These are phyloP conservation scores for Lophotis ruficrista DNA, from an alignment of 2,113 vertebrate genomes.

Conservation along the genomic window DNA sequence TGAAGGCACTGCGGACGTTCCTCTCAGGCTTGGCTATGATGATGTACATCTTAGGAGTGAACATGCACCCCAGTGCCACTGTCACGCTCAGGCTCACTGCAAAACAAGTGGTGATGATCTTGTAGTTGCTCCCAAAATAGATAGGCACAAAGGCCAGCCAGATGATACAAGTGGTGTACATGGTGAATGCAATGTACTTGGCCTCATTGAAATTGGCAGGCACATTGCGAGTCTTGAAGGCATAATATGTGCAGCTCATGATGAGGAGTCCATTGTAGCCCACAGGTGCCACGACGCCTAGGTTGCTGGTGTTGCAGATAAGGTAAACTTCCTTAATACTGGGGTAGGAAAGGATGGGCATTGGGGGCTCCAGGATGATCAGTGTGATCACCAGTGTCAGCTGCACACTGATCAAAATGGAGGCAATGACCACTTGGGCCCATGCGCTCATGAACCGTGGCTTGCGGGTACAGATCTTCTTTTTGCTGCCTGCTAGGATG, in stretches of 20 bases:
- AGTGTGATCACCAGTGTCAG: slow-evolving; percentile 90
- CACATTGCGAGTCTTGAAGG: slow-evolving; percentile 98
- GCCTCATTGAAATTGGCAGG: slow-evolving; percentile 99
- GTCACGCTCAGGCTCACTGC: slow-evolving; percentile 98
- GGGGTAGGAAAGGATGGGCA: slow-evolving; percentile 95
- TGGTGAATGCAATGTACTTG: slow-evolving; percentile 99
- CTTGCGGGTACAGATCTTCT: slow-evolving; percentile 98
- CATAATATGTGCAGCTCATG: slow-evolving; percentile 99
- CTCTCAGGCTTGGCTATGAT: slow-evolving; percentile 98
- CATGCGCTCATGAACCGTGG: slow-evolving; percentile 98
- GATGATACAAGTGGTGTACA: slow-evolving; percentile 99
- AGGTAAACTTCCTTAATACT: slow-evolving; percentile 96
- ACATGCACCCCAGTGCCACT: slow-evolving; percentile 98
- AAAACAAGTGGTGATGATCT: slow-evolving; percentile 99
- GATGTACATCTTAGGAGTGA: slow-evolving; percentile 99
- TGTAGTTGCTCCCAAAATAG: slow-evolving; percentile 99
- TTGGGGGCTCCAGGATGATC: slow-evolving; percentile 94
- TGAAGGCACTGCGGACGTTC: slow-evolving; percentile 98
- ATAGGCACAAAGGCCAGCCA: slow-evolving; percentile 99
- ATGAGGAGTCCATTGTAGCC: slow-evolving; percentile 98
- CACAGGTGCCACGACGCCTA: slow-evolving; percentile 94
- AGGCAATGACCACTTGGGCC: slow-evolving; percentile 96
- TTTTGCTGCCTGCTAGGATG: slow-evolving; percentile 98
- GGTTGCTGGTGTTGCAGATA: slow-evolving; percentile 97
- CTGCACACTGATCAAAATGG: slow-evolving; percentile 92